Evolutionary conservation across 2,888 invertebrate species (phyloP), one percentile per base, ranked within the genome.

Genomic region (Monoplex corrugatus): DNA sequence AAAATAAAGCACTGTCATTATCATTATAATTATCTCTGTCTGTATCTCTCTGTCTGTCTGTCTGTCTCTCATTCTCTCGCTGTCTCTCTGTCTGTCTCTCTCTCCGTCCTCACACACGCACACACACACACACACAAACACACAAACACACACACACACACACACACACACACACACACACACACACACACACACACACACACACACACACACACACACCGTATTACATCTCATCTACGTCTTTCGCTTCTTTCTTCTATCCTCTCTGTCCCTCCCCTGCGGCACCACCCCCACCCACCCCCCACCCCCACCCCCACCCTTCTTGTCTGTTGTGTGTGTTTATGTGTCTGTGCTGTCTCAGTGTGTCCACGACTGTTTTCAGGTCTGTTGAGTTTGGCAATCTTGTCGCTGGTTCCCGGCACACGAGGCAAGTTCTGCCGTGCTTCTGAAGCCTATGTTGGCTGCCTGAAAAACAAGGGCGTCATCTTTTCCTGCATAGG

Each of bases 311-410:
- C 16, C 28, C 8, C n/a, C 68, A 68, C 68, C 6, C n/a, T 68
- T 28, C n/a, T n/a, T 75, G 19, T 35, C 38, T 32, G 8, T 10
- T 28, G n/a, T 68, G 68, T n/a, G 5, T 35, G 3, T 19, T 35
- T 8, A 40, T 38, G 35, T 5, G 2, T 38, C 5, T 78, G 3
- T 5, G 38, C 2, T 38, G 35, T 16, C 8, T 75, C 3, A 6
- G 8, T 75, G 32, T 38, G 78, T 28, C 16, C 19, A 32, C 35
- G 2, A 3, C 19, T 78, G 44, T 28, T 28, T 57, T 16, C 91
- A 95, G 95, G 95, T 43, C 93, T 94, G 91, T 13, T 95, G 19
- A 88, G 92, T 13, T 89, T 95, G 80, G 88, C 92, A 35, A 23
- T 94, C 19, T 85, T 95, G 86, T 94, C 94, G 2, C 89, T 94